These are phyloP conservation scores for Octomys mimax DNA, from an alignment of 2,797 vertebrate species.

Conservation along the genomic window DNA sequence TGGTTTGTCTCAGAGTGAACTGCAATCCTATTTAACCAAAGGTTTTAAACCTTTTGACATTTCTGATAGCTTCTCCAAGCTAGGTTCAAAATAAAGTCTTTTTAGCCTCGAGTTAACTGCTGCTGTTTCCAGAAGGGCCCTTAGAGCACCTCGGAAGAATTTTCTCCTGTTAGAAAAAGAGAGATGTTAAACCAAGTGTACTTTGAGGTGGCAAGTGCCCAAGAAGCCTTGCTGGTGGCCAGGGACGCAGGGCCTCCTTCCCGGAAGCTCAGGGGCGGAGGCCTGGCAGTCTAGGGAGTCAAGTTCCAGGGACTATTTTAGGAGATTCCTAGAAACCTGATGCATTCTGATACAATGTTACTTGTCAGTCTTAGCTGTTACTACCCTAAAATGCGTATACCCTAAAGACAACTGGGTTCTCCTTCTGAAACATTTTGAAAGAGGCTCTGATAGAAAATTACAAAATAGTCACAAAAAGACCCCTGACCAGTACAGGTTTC, in stretches of 20 bases:
- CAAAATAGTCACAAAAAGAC: not conserved
- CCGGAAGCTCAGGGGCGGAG: not conserved
- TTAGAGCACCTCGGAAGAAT: not conserved
- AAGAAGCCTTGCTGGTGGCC: accelerated
- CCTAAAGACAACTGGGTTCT: not conserved
- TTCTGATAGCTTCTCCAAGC: not conserved
- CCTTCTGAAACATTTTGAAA: not conserved
- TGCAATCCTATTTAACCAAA: not conserved
- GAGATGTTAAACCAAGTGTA: not conserved
- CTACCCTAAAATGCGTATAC: not conserved
- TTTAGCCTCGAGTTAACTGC: not conserved
- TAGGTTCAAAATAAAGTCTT: not conserved
- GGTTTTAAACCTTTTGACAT: not conserved
- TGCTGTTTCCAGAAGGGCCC: not conserved
- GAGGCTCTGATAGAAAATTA: not conserved
- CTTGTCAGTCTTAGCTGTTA: not conserved
- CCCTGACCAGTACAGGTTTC: too few relatives aligned
- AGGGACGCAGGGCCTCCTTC: accelerated
- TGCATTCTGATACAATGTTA: not conserved
- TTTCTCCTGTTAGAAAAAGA: conserved; percentile 11
- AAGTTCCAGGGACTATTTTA: too few relatives aligned
- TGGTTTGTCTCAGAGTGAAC: not conserved
- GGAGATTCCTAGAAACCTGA: not conserved
- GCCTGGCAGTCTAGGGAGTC: too few relatives aligned
- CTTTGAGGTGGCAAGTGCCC: not conserved